phyloP scores from a whole-genome alignment of 2,888 invertebrate species.

The Nemapogon koenigi region DNA sequence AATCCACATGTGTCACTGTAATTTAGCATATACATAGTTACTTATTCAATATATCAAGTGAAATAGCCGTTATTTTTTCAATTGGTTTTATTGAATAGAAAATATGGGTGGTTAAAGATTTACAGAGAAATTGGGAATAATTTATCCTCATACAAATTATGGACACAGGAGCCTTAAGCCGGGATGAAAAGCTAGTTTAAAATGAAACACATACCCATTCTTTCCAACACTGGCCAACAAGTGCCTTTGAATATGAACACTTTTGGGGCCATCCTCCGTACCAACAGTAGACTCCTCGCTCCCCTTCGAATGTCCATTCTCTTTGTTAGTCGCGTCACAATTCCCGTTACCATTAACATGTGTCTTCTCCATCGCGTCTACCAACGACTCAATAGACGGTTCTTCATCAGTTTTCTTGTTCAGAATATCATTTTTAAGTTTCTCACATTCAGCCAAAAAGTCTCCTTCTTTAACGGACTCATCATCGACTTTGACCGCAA shows the following conservation, averaged over 20 bases:
- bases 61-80: too few relatives aligned
- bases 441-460: conserved; percentile 46
- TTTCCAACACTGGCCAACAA: conserved; percentile 73
- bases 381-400: conserved; percentile 35
- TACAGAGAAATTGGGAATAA: too few relatives aligned
- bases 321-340: neutral
- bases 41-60: too few relatives aligned
- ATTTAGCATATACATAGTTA: too few relatives aligned
- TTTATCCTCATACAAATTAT: too few relatives aligned
- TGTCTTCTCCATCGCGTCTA: conserved; percentile 42
- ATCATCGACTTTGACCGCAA: conserved; percentile 33
- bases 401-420: conserved; percentile 36
- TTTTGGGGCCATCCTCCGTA: conserved; percentile 14
- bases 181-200: too few relatives aligned
- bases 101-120: too few relatives aligned
- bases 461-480: conserved; percentile 25
- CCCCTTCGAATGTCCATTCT: conserved; percentile 23
- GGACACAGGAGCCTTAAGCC: too few relatives aligned
- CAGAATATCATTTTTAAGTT: conserved; percentile 42
- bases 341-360: conserved; percentile 15
- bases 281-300: conserved; percentile 5
- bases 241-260: conserved; percentile 43
- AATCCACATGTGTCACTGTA: too few relatives aligned
- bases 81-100: too few relatives aligned
- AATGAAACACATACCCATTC: conserved; percentile 64